These are phyloP conservation scores for Onychomys arenicola DNA, from an alignment of 2,797 vertebrate species.

Conservation along the genomic window DNA sequence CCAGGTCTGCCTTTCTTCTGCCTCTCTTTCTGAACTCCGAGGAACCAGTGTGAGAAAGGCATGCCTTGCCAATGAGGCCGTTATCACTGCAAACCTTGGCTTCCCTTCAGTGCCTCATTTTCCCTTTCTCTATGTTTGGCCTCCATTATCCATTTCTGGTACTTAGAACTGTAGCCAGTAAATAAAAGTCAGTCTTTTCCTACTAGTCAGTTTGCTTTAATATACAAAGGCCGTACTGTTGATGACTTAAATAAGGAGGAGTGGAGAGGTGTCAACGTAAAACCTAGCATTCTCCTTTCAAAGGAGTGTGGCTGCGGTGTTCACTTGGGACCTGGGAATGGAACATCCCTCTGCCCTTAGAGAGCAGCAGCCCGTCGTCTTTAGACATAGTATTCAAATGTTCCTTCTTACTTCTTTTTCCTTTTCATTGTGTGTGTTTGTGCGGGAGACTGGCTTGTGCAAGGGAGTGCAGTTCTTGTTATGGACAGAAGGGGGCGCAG, in stretches of 20 bases:
- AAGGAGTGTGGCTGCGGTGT: background rate
- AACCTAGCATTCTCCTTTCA: slow-evolving; percentile 4
- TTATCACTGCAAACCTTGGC: slow-evolving; percentile 52
- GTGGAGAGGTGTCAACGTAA: background rate
- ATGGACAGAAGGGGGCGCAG: background rate
- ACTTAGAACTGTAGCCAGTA: slow-evolving; percentile 67
- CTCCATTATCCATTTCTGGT: slow-evolving; percentile 59
- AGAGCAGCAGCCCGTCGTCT: background rate
- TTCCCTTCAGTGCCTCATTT: slow-evolving; percentile 54
- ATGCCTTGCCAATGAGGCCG: background rate
- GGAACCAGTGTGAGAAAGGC: slow-evolving; percentile 57
- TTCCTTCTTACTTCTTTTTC: background rate
- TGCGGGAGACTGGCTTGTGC: background rate
- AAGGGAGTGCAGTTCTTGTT: background rate
- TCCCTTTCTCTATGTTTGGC: slow-evolving; percentile 65
- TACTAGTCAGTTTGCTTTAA: slow-evolving; percentile 46
- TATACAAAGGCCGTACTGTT: slow-evolving; percentile 9
- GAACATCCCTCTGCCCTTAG: background rate
- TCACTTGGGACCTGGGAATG: background rate
- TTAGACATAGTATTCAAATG: slow-evolving; percentile 17
- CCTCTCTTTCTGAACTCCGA: slow-evolving; percentile 59
- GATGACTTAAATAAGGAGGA: slow-evolving; percentile 10
- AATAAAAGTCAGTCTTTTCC: slow-evolving; percentile 65
- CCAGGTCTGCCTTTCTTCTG: slow-evolving; percentile 35
- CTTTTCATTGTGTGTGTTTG: background rate